A percentile compares a stretch with the other conserved stretches of the same genome.
Conservation (phyloP, 2,113 vertebrate species). For the Chaetodon auriga region DNA sequence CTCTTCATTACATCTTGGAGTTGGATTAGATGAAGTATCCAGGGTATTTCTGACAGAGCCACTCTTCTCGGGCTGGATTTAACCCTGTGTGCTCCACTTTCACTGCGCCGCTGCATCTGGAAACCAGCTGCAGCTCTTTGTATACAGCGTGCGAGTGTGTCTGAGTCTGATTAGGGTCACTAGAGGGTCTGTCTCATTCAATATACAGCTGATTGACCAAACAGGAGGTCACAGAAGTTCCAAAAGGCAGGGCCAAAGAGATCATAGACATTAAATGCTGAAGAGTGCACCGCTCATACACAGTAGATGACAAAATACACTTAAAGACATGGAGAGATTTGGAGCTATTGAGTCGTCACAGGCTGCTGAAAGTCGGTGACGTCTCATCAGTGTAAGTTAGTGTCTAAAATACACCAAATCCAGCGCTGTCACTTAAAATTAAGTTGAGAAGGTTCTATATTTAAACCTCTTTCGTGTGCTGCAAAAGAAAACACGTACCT, state of each 20-base stretch:
- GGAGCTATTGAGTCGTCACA: slow-evolving; percentile 26
- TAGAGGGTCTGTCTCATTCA: slow-evolving; percentile 65
- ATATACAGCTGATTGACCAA: slow-evolving; percentile 64
- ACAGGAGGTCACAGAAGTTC: slow-evolving; percentile 43
- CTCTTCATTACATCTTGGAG: slow-evolving; percentile 64
- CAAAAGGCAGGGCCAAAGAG: slow-evolving; percentile 13
- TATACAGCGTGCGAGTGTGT: slow-evolving; percentile 42
- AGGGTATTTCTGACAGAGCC: slow-evolving; percentile 55
- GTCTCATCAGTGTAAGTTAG: slow-evolving; percentile 42
- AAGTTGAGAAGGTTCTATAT: slow-evolving; percentile 19
- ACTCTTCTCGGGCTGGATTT: slow-evolving; percentile 49
- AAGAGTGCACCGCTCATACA: not conserved
- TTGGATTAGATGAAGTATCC: slow-evolving; percentile 66
- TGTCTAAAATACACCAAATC: slow-evolving; percentile 30
- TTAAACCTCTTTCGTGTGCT: slow-evolving; percentile 41
- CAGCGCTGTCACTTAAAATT: slow-evolving; percentile 34
- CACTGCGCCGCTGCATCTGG: slow-evolving; percentile 78
- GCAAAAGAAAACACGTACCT: not conserved
- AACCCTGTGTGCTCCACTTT: slow-evolving; percentile 66
- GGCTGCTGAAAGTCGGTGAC: slow-evolving; percentile 12
- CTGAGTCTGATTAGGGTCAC: slow-evolving; percentile 74
- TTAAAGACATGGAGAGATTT: slow-evolving; percentile 16
- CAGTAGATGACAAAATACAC: slow-evolving; percentile 17
- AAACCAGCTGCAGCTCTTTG: slow-evolving; percentile 77
- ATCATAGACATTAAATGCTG: slow-evolving; percentile 29